Base-by-base conservation (phyloP, 2,113 vertebrate genomes). In the Centropus unirufus region DNA sequence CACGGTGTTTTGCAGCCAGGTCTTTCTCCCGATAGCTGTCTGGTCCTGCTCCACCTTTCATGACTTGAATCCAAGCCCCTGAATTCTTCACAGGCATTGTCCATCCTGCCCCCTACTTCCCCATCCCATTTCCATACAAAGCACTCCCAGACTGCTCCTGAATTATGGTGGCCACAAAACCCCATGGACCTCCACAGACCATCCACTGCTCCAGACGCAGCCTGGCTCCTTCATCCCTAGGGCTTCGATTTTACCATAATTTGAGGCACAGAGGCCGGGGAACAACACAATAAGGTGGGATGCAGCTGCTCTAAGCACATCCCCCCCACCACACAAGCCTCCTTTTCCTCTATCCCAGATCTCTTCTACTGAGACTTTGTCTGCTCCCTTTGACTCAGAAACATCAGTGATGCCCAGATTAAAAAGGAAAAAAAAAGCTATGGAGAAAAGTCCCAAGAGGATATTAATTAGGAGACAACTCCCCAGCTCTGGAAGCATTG, bases 211-310 rank as follows among this genome's bases (percentile, higher is more conserved):
- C 8, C 59, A 63, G 59, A 66, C 87, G 89, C 36, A 29, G 76
- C 94, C 83, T 10, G 3, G 14, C 66, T 77, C 42, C 83, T 89
- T 57, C 61, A 46, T 27, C 54, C 91, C 84, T 59, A 26, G 64
- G 84, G 92, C 95, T 97, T 97, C 3, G 14, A 69, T 97, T 96
- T 91, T 95, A 79, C 44, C 72, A 22, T 8, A 62, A 19, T 19
- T 36, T 12, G 17, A 75, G 68, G 91, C 46, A 69, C 78, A 26
- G 85, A 47, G 86, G 83, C 67, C 70, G 81, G 82, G 68, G 95
- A 95, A 58, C 1, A 1, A 54, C 78, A 30, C 49, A 14, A 30
- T 46, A 14, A 87, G 92, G 70, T 59, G 51, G 85, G 87, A 17
- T 27, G 55, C 97, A 98, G 98, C 95, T 97, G 97, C 69, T 90